Evolutionary conservation across 2,113 vertebrate genomes (phyloP).

Genomic region (Tragelaphus imberbis): DNA sequence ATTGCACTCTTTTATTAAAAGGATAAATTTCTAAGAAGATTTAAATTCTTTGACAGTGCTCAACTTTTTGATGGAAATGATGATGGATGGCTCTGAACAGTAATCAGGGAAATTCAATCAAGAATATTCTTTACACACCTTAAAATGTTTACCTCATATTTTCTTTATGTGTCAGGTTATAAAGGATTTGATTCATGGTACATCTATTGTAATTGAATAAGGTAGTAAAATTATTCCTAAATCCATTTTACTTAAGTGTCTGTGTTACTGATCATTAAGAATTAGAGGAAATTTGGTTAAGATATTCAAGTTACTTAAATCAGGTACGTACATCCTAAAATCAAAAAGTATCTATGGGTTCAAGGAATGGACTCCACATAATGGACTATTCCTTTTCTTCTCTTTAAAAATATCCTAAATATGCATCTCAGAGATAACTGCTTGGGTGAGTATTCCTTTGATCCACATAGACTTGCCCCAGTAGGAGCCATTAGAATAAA

Average conservation of each 20-base stretch:
- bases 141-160: background rate
- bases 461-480: background rate
- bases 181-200: background rate
- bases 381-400: background rate
- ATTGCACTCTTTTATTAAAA: background rate
- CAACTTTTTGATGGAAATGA: background rate
- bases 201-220: background rate
- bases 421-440: background rate
- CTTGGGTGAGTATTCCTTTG: background rate
- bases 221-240: background rate
- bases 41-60: background rate
- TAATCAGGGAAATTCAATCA: background rate
- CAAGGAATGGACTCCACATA: background rate
- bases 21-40: background rate
- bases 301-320: background rate
- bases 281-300: background rate
- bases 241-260: background rate
- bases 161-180: background rate
- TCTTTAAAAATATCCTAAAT: background rate
- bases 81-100: background rate
- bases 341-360: background rate
- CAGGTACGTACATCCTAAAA: background rate
- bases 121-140: background rate
- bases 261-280: background rate
- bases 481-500: background rate